Percentiles rank a stretch among this genome's conserved stretches.
Evolutionary conservation across 2,113 vertebrate genomes (phyloP).

Genomic region (Rhizomys pruinosus): DNA sequence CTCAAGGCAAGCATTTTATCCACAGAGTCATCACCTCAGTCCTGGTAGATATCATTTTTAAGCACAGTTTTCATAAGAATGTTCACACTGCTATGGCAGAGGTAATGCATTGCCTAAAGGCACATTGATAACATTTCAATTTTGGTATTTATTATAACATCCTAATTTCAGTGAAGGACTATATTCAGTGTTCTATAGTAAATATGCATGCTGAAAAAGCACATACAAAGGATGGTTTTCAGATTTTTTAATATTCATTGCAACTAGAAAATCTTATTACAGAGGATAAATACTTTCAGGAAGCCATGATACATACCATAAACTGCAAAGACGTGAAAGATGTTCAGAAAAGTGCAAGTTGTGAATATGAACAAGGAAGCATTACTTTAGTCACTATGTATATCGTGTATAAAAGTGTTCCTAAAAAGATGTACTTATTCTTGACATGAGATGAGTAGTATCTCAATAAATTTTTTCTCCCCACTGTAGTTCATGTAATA

Average conservation of each 20-base stretch:
- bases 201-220: not conserved
- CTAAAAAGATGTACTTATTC: too few species aligned
- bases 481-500: too few species aligned
- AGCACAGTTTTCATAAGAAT: not conserved
- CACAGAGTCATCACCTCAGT: not conserved
- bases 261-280: not conserved
- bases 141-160: not conserved
- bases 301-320: not conserved
- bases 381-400: too few species aligned
- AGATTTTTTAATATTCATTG: not conserved
- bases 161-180: slow-evolving; percentile 10
- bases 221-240: not conserved
- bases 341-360: too few species aligned
- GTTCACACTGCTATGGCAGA: not conserved
- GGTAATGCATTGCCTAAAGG: too few species aligned
- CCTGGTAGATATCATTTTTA: not conserved
- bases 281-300: not conserved
- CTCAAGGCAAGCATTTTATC: not conserved
- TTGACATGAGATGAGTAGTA: too few species aligned
- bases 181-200: not conserved
- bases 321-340: too few species aligned
- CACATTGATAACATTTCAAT: too few species aligned
- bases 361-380: too few species aligned
- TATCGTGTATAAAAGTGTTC: too few species aligned
- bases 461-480: too few species aligned